phyloP scores from a whole-genome alignment of 2,113 vertebrate genomes.

The Etheostoma spectabile region DNA sequence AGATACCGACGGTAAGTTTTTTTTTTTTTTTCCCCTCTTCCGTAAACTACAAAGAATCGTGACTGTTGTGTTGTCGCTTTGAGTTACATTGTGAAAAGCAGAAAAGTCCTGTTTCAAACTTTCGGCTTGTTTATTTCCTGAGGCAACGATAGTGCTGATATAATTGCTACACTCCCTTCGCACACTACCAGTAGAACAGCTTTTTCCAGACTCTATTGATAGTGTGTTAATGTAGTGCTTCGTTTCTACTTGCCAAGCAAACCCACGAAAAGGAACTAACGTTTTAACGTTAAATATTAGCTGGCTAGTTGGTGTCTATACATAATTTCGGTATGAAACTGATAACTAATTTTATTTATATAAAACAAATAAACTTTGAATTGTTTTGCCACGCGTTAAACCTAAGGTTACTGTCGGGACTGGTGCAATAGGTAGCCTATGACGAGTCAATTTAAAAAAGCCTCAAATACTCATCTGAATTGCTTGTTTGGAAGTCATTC shows the following conservation, averaged over 20 bases:
- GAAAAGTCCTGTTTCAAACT: slow-evolving; percentile 53
- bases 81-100: neutral
- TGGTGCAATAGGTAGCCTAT: neutral
- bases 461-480: neutral
- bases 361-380: neutral
- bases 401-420: neutral
- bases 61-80: neutral
- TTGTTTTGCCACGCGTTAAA: neutral
- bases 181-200: neutral
- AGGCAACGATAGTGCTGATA: neutral
- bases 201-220: neutral
- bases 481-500: neutral
- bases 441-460: neutral
- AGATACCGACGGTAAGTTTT: slow-evolving; percentile 42
- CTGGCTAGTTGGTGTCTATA: fast-evolving
- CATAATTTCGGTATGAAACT: neutral
- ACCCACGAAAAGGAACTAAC: neutral
- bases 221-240: neutral
- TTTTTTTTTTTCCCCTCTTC: neutral
- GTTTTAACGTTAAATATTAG: neutral
- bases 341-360: neutral
- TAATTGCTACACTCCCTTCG: neutral
- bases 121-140: slow-evolving; percentile 11
- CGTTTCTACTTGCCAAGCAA: fast-evolving
- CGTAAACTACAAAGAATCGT: neutral